phyloP scores from a whole-genome alignment of 30 jellyfish, hydroid and myxozoan species.

The Aurelia coerulea region DNA sequence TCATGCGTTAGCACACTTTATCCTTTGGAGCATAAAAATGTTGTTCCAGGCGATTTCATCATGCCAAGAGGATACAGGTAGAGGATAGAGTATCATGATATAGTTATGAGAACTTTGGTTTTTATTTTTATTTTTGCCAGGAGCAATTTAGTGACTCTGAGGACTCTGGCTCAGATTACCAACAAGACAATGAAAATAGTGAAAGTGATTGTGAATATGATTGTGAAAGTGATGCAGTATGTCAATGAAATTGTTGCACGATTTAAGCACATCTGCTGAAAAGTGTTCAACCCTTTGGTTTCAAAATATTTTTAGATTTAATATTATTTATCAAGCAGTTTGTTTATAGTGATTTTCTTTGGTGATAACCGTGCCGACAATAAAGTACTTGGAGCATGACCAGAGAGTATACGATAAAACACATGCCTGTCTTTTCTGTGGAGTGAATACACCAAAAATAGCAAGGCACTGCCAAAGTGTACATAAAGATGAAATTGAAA shows the following conservation, averaged over 20 bases:
- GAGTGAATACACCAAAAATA: slow-evolving; percentile 11
- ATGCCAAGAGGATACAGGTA: no score
- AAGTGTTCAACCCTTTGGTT: no score
- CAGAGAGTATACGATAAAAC: slow-evolving; percentile 29
- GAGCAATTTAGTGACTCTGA: neutral
- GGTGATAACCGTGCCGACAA: slow-evolving; percentile 21
- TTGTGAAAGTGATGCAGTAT: no score
- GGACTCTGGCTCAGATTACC: neutral
- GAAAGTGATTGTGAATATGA: neutral
- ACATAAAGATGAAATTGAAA: slow-evolving; percentile 31
- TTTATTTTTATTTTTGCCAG: neutral
- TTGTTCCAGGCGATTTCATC: no score
- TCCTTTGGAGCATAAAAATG: no score
- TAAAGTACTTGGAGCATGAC: slow-evolving; percentile 8
- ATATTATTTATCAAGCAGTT: no score
- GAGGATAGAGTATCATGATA: no score
- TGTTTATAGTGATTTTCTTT: neutral
- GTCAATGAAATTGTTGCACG: no score
- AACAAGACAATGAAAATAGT: neutral
- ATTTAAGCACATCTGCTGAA: no score
- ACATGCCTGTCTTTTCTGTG: slow-evolving; percentile 44
- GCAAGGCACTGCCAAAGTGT: slow-evolving; percentile 39
- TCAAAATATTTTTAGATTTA: no score
- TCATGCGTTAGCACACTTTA: no score
- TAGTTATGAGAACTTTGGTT: no score